Conservation (phyloP, 1,140 invertebrate genomes). For the Ctenoplectra terminalis region DNA sequence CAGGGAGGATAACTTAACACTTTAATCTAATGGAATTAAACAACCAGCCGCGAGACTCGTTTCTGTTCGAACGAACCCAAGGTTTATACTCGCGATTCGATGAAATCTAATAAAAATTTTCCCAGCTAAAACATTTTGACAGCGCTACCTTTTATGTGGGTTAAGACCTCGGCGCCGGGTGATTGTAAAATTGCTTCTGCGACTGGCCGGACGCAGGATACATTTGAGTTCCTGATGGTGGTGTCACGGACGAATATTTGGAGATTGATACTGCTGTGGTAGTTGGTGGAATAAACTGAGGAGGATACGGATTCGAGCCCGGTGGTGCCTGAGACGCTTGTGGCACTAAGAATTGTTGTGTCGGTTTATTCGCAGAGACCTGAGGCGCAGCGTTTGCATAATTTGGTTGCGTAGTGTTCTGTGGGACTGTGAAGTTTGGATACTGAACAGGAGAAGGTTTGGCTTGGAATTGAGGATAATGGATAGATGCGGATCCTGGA, state of each 20-base stretch:
- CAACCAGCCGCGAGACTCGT: neutral
- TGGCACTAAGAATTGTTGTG: constrained; percentile 73
- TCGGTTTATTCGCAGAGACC: constrained; percentile 44
- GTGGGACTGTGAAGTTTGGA: constrained; percentile 65
- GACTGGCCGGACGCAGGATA: constrained; percentile 57
- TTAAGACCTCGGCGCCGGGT: constrained; percentile 76
- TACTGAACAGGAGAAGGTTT: constrained; percentile 68
- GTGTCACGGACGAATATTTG: constrained; percentile 58
- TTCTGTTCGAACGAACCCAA: neutral
- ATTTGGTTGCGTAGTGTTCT: constrained; percentile 54
- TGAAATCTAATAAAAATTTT: constrained; percentile 27
- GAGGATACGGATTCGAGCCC: constrained; percentile 80
- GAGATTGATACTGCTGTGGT: constrained; percentile 45
- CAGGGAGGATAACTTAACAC: neutral
- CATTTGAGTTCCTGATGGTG: constrained; percentile 61
- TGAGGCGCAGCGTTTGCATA: constrained; percentile 61
- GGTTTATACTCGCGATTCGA: neutral
- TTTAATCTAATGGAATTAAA: constrained; percentile 39
- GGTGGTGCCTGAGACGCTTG: constrained; percentile 80
- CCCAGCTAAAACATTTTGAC: constrained; percentile 57
- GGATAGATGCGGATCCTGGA: constrained; percentile 76
- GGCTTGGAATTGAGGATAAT: constrained; percentile 74
- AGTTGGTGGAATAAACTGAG: constrained; percentile 71
- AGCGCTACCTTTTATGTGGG: constrained; percentile 63
- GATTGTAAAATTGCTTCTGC: constrained; percentile 74